A percentile compares a stretch with the other conserved stretches of the same genome.
Evolutionary conservation across 2,797 vertebrate species (phyloP).

Genomic region (Philypnodon macrostomus): DNA sequence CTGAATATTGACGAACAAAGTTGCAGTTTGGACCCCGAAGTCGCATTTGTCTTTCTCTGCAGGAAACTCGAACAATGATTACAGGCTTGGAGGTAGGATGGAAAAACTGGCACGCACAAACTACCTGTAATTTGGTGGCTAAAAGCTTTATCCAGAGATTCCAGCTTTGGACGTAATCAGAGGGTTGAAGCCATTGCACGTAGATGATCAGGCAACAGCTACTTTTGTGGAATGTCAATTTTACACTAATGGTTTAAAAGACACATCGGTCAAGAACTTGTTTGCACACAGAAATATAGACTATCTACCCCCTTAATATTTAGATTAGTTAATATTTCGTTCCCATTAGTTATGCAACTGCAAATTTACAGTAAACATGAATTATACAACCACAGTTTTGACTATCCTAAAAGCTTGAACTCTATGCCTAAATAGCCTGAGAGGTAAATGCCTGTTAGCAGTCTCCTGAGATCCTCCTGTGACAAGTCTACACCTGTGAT

Average conservation of each 20-base stretch:
- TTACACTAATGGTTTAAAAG: conserved; percentile 9
- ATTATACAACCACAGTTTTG: background rate
- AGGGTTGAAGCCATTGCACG: conserved; percentile 33
- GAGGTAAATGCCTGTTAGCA: background rate
- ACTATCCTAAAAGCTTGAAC: background rate
- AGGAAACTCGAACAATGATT: conserved; percentile 56
- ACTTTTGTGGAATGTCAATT: conserved; percentile 24
- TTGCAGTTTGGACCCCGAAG: conserved; percentile 24
- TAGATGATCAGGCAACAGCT: conserved; percentile 15
- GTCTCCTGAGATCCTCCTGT: background rate
- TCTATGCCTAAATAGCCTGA: background rate
- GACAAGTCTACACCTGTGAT: conserved; percentile 22
- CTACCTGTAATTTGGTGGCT: conserved; percentile 73
- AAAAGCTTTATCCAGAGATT: conserved; percentile 56
- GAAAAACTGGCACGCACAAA: conserved; percentile 53
- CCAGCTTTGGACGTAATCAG: conserved; percentile 49
- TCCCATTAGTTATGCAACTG: too few relatives aligned
- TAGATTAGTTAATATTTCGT: too few relatives aligned
- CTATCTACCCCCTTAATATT: too few relatives aligned
- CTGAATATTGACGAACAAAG: conserved; percentile 26
- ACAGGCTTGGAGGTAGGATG: conserved; percentile 45
- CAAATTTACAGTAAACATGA: background rate
- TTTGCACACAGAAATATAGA: background rate
- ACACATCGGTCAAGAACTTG: background rate
- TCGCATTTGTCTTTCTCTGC: conserved; percentile 48